Conservation (phyloP, 2,113 vertebrate species). For the Callocephalon fimbriatum region DNA sequence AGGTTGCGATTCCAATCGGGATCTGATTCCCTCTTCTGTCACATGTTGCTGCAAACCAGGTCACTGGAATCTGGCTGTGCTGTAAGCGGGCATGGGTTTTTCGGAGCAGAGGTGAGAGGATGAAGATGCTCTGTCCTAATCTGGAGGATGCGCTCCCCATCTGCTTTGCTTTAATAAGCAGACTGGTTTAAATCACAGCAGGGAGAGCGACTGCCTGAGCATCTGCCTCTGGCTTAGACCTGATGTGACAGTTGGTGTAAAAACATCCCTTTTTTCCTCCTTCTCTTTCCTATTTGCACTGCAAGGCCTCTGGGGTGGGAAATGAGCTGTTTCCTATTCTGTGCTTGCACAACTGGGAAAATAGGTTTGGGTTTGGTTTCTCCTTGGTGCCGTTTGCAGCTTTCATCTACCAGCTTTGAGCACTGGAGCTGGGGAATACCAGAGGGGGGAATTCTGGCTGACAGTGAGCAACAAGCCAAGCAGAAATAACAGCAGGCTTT, state of each 20-base stretch:
- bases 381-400: fast-evolving
- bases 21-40: neutral
- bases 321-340: neutral
- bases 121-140: neutral
- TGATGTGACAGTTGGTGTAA: neutral
- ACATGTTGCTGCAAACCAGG: neutral
- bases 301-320: neutral
- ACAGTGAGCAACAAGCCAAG: neutral
- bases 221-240: neutral
- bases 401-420: neutral
- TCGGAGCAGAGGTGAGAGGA: neutral
- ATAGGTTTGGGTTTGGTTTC: neutral
- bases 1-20: neutral
- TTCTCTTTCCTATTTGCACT: neutral
- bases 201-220: neutral
- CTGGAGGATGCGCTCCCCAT: neutral
- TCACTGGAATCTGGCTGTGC: fast-evolving
- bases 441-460: neutral
- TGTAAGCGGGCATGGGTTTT: fast-evolving
- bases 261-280: neutral
- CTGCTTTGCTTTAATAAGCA: neutral
- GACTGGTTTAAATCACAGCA: neutral
- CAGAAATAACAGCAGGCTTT: neutral
- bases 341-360: neutral
- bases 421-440: neutral